Conservation (phyloP, 2,888 invertebrate genomes). For the Cactoblastis cactorum region DNA sequence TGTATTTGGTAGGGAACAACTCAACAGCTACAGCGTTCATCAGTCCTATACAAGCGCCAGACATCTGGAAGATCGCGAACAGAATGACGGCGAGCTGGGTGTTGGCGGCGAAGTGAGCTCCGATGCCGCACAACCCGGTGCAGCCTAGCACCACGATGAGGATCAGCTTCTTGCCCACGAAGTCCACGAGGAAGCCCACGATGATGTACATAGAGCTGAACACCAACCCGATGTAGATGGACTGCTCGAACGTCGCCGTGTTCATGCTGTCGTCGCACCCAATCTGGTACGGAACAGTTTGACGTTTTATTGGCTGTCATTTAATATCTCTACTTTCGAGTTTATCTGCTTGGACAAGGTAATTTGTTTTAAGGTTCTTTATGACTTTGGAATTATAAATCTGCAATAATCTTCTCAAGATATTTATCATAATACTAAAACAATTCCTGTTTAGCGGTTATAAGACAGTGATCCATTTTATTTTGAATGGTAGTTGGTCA, state of each 20-base stretch:
- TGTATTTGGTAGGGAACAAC: conserved; percentile 78
- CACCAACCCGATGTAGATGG: conserved; percentile 82
- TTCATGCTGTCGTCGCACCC: conserved; percentile 79
- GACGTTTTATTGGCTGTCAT: too few species aligned
- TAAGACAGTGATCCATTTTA: too few species aligned
- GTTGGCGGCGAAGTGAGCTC: conserved; percentile 79
- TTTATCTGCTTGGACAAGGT: too few species aligned
- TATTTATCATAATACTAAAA: too few species aligned
- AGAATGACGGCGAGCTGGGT: conserved; percentile 80
- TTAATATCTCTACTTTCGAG: too few species aligned
- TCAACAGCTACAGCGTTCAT: conserved; percentile 80
- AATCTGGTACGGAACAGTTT: too few species aligned
- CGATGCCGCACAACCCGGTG: conserved; percentile 78
- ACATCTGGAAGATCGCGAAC: conserved; percentile 74
- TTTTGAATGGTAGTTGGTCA: too few species aligned
- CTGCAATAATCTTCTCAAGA: too few species aligned
- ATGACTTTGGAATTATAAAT: too few species aligned
- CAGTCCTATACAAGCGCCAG: conserved; percentile 78
- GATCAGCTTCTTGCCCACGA: conserved; percentile 75
- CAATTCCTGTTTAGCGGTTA: too few species aligned
- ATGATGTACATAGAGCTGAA: conserved; percentile 82
- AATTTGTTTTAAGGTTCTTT: too few species aligned
- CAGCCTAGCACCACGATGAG: conserved; percentile 67
- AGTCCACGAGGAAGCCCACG: conserved; percentile 80
- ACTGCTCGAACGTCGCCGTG: conserved; percentile 80